Evolutionary conservation across 2,797 vertebrate species (phyloP).

Genomic region (Apogon hyalosoma): DNA sequence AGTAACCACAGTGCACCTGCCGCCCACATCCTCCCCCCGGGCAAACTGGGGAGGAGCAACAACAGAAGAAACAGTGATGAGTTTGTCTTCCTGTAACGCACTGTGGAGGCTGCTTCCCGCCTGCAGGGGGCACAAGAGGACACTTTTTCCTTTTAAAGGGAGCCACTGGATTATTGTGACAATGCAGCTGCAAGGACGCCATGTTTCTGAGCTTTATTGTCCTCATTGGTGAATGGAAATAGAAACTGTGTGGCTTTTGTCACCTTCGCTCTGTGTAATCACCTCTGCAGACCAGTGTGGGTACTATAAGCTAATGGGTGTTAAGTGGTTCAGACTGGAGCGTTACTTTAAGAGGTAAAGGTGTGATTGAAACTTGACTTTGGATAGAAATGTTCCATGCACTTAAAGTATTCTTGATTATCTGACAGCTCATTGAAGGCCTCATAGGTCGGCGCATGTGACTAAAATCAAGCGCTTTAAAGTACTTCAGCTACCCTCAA

Average conservation of each 20-base stretch:
- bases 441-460: slow-evolving; percentile 2
- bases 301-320: slow-evolving; percentile 39
- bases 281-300: not conserved
- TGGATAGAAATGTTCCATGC: slow-evolving; percentile 27
- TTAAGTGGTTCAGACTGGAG: slow-evolving; percentile 11
- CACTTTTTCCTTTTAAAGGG: slow-evolving; percentile 24
- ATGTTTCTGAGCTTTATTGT: slow-evolving; percentile 27
- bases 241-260: slow-evolving; percentile 19
- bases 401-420: slow-evolving; percentile 35
- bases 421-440: slow-evolving; percentile 19
- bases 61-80: slow-evolving; percentile 87
- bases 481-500: slow-evolving; percentile 3
- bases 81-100: slow-evolving; percentile 89
- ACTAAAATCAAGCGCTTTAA: slow-evolving; percentile 21
- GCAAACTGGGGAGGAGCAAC: slow-evolving; percentile 66
- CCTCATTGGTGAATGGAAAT: slow-evolving; percentile 24
- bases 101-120: slow-evolving; percentile 10
- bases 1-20: slow-evolving; percentile 71
- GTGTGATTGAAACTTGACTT: slow-evolving; percentile 10
- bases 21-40: slow-evolving; percentile 75
- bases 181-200: slow-evolving; percentile 23
- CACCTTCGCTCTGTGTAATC: slow-evolving; percentile 4
- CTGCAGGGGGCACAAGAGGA: slow-evolving; percentile 36
- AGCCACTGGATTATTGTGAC: slow-evolving; percentile 23
- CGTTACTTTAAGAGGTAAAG: slow-evolving; percentile 8